Base-by-base conservation (phyloP, 2,797 vertebrate genomes). In the Carduelis carduelis region DNA sequence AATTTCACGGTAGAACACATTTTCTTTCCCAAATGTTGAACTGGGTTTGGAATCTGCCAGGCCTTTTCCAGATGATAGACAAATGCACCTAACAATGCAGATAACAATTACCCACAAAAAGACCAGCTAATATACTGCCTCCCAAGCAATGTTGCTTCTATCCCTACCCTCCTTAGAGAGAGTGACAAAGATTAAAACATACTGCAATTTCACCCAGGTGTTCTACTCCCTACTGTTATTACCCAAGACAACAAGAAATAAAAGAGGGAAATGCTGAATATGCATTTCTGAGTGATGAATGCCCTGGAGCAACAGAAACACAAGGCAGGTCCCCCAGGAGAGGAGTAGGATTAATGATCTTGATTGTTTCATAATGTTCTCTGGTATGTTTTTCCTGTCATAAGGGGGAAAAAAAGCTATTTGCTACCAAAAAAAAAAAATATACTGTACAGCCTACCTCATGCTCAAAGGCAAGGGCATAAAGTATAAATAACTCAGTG, bases 301-400 rank as follows among this genome's bases (percentile, higher is more conserved):
- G 80, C 91, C 93, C 74, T 84, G 87, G 22, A 96, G 96, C 89
- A 87, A 77, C 26, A 93, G 79, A 87, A 95, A 63, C 11, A 21
- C 50, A 84, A 94, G 90, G 92, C 59, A 59, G 35, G 30, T 96
- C 75, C 88, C 83, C 44, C 27, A 74, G 76, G 83, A 94, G 49
- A 89, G 84, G 81, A 84, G 56, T 28, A 87, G 69, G 87, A 95
- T 96, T 97, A 95, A 89, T 11, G 15, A 82, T 74, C 78, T 83
- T 82, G 59, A 93, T 94, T 81, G 60, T 70, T 95, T 92, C 90
- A 61, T 90, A 95, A 94, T 95, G 75, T 72, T 52, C 55, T 79
- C 63, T 90, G 71, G 18, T 87, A 80, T 60, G 7, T 66, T 92
- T 94, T 71, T 76, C 57, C 46, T 81, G 39, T 81, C 87, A 76